Percentiles rank a stretch among this genome's conserved stretches.
phyloP scores from a whole-genome alignment of 2,797 vertebrate genomes.

The Characodon lateralis region DNA sequence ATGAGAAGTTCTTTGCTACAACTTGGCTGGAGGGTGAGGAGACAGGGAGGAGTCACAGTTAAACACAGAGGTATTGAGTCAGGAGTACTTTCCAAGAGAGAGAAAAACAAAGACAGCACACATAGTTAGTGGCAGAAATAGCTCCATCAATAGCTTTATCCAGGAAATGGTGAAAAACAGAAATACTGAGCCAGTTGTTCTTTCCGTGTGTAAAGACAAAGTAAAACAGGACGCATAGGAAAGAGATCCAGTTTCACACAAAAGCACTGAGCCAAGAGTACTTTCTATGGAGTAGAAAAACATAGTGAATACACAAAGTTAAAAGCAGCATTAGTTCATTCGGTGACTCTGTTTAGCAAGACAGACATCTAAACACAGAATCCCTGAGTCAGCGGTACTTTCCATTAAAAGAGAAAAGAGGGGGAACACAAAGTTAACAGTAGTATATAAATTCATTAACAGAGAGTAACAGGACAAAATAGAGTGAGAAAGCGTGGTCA shows the following conservation, averaged over 20 bases:
- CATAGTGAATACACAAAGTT: background rate
- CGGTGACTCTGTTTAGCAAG: background rate
- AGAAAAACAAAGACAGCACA: too few relatives aligned
- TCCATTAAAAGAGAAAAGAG: background rate
- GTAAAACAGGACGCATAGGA: too few relatives aligned
- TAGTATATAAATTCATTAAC: background rate
- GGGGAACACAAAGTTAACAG: background rate
- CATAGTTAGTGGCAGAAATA: too few relatives aligned
- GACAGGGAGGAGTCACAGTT: too few relatives aligned
- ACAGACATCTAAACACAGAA: background rate
- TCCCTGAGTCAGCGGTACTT: background rate
- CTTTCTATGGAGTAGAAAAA: background rate
- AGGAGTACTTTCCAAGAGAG: too few relatives aligned
- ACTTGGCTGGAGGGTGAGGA: too few relatives aligned
- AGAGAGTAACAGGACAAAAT: background rate
- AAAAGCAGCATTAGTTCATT: background rate
- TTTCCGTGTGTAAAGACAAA: too few relatives aligned
- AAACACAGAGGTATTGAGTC: too few relatives aligned
- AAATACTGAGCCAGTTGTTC: too few relatives aligned
- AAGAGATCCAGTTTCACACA: background rate
- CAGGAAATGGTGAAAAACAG: too few relatives aligned
- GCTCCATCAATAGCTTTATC: too few relatives aligned
- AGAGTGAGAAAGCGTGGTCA: background rate
- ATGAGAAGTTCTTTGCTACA: too few relatives aligned
- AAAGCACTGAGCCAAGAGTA: background rate